Conservation (phyloP, 35 echinoderm and acorn worm genomes). For the Diadema setosum region DNA sequence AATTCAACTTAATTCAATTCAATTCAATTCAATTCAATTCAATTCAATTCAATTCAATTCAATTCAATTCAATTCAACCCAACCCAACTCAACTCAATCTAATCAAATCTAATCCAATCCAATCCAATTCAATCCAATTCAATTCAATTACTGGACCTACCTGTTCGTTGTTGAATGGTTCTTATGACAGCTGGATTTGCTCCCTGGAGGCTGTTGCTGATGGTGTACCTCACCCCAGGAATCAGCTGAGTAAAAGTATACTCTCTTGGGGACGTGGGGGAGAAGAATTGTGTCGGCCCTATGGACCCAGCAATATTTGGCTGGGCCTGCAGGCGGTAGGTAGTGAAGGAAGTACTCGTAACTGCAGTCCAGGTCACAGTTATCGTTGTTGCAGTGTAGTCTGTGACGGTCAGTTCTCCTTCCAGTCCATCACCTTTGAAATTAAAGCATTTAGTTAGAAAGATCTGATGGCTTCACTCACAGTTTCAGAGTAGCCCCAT, state of each 20-base stretch:
- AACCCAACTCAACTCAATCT: too few relatives aligned
- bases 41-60: too few relatives aligned
- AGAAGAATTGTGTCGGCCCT: neutral
- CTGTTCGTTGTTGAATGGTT: constrained; percentile 7
- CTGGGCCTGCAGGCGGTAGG: neutral
- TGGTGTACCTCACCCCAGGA: constrained; percentile 11
- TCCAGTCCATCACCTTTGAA: constrained; percentile 7
- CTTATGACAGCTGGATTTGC: neutral
- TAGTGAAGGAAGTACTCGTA: neutral
- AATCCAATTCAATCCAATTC: too few relatives aligned
- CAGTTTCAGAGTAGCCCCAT: too few relatives aligned
- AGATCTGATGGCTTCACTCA: too few relatives aligned
- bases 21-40: too few relatives aligned
- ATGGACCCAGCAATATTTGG: neutral
- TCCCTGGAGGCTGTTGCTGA: neutral
- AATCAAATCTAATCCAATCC: too few relatives aligned
- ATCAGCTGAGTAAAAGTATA: constrained; percentile 3
- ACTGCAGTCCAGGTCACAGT: constrained; percentile 31
- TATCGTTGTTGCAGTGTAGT: neutral
- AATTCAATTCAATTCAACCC: too few relatives aligned
- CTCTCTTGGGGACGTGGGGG: neutral
- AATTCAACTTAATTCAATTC: too few relatives aligned
- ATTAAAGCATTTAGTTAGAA: neutral
- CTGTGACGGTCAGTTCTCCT: constrained; percentile 43
- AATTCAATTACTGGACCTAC: too few relatives aligned